These are phyloP conservation scores for Sebastes steindachneri DNA, from an alignment of 2,797 vertebrate genomes.

Conservation along the genomic window DNA sequence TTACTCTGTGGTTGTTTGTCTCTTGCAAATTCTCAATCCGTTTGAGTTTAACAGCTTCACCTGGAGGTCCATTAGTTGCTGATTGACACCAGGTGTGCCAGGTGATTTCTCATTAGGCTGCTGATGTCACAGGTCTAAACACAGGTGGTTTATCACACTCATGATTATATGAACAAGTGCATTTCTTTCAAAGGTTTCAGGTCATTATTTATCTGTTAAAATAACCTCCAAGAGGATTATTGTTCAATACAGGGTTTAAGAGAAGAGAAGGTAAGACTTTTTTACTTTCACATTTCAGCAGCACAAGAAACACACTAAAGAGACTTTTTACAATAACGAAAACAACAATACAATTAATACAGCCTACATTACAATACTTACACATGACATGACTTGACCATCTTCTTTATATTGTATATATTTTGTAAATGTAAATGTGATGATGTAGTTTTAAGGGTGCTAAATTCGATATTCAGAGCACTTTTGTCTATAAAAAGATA, in stretches of 20 bases:
- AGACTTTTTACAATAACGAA: not conserved
- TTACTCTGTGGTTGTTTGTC: not conserved
- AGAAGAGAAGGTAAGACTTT: not conserved
- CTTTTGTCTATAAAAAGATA: too few species aligned
- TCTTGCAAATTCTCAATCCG: rapidly evolving
- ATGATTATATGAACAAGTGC: not conserved
- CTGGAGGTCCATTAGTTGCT: not conserved
- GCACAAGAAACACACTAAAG: not conserved
- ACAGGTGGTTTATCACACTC: not conserved
- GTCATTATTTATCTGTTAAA: not conserved
- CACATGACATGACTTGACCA: not conserved
- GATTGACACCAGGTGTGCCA: not conserved
- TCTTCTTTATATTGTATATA: not conserved
- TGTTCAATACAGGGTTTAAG: not conserved
- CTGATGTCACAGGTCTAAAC: not conserved
- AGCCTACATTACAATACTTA: rapidly evolving
- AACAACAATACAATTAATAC: not conserved
- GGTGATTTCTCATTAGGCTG: not conserved
- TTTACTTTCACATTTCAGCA: not conserved
- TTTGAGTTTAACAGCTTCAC: not conserved
- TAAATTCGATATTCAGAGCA: too few species aligned
- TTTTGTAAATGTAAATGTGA: not conserved
- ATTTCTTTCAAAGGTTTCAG: not conserved
- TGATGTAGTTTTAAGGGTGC: not conserved
- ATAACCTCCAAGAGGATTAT: not conserved